Percentiles rank a stretch among this genome's conserved stretches.
Evolutionary conservation across 2,113 vertebrate genomes (phyloP).

Genomic region (Climacteris rufus): DNA sequence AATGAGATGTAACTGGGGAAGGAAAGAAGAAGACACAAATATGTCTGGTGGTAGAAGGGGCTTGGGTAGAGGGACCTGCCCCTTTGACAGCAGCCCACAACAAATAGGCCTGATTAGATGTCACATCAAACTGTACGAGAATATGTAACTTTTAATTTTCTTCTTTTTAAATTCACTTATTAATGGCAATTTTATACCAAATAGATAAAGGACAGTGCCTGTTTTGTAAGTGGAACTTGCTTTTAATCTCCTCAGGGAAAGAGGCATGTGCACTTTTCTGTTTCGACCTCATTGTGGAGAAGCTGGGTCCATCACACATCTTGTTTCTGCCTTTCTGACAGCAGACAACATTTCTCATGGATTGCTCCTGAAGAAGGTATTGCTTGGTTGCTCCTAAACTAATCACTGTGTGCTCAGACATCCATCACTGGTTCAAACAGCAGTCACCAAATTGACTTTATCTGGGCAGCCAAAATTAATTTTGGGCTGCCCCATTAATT

Average conservation of each 20-base stretch:
- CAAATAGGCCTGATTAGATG: background rate
- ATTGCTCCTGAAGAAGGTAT: slow-evolving; percentile 95
- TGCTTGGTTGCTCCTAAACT: background rate
- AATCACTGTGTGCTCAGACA: background rate
- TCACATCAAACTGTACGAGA: background rate
- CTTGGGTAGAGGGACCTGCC: background rate
- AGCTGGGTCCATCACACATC: slow-evolving; percentile 95
- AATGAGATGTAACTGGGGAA: background rate
- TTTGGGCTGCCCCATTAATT: background rate
- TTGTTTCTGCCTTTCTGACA: slow-evolving; percentile 94
- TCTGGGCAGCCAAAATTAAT: background rate
- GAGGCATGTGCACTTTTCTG: slow-evolving; percentile 91
- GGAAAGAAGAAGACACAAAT: background rate
- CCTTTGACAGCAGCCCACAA: background rate
- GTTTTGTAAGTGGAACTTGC: background rate
- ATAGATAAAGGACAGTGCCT: background rate
- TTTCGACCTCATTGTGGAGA: slow-evolving; percentile 97
- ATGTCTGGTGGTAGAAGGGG: background rate
- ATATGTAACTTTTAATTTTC: background rate
- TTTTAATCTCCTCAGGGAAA: slow-evolving; percentile 76
- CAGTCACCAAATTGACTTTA: background rate
- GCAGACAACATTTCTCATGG: slow-evolving; percentile 98
- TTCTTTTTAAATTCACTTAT: background rate
- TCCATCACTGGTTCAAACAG: background rate
- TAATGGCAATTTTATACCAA: background rate